A percentile compares a stretch with the other conserved stretches of the same genome.
phyloP scores from a whole-genome alignment of 2,888 invertebrate genomes.

The Plagodis dolabraria region DNA sequence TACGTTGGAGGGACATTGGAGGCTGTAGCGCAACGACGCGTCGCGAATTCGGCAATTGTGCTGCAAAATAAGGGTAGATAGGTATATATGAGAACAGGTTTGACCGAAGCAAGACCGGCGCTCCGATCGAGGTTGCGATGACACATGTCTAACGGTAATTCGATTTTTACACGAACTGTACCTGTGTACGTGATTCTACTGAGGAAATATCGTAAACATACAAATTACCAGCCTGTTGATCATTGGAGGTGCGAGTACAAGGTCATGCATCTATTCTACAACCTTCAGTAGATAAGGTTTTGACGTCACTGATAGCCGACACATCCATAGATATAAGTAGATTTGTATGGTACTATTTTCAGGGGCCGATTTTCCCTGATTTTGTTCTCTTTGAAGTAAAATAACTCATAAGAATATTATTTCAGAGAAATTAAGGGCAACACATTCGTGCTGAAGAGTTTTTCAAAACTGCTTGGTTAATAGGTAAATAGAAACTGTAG shows the following conservation, averaged over 20 bases:
- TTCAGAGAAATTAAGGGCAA: too few relatives aligned
- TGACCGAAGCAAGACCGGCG: slow-evolving; percentile 54
- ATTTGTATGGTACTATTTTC: too few relatives aligned
- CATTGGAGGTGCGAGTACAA: slow-evolving; percentile 15
- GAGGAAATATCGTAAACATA: slow-evolving; percentile 56
- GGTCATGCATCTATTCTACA: slow-evolving; percentile 28
- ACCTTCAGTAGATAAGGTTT: too few relatives aligned
- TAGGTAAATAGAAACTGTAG: too few relatives aligned
- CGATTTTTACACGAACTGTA: slow-evolving; percentile 63
- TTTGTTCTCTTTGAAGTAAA: too few relatives aligned
- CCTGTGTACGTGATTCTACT: slow-evolving; percentile 51
- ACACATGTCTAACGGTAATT: slow-evolving; percentile 82
- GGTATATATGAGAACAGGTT: slow-evolving; percentile 69
- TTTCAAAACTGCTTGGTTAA: too few relatives aligned
- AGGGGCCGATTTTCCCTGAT: too few relatives aligned
- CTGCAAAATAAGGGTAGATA: slow-evolving; percentile 60
- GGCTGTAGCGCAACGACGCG: slow-evolving; percentile 27
- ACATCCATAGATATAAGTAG: too few relatives aligned
- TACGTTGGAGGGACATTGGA: neutral
- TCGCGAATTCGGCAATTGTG: slow-evolving; percentile 63
- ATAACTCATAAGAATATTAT: too few relatives aligned
- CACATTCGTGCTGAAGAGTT: too few relatives aligned
- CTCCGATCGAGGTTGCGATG: slow-evolving; percentile 76
- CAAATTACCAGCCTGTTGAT: slow-evolving; percentile 21
- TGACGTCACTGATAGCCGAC: too few relatives aligned